These are phyloP conservation scores for Labroides dimidiatus DNA, from an alignment of 2,797 vertebrate species.

Conservation along the genomic window DNA sequence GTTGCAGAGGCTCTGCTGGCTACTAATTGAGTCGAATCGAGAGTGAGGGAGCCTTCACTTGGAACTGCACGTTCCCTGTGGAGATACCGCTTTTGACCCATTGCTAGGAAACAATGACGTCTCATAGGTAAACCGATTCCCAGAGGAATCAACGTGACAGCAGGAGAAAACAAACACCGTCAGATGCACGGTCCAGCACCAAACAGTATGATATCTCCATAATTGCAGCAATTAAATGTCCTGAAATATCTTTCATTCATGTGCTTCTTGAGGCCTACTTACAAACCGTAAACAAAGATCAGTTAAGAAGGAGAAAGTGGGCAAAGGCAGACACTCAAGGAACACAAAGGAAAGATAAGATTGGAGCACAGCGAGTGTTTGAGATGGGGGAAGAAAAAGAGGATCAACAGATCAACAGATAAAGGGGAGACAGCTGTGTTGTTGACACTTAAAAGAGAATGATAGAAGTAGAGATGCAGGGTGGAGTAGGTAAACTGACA, in stretches of 20 bases:
- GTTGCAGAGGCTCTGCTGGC: slow-evolving; percentile 13
- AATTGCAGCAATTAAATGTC: neutral
- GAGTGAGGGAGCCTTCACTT: slow-evolving; percentile 19
- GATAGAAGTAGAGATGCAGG: slow-evolving; percentile 48
- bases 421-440: slow-evolving; percentile 52
- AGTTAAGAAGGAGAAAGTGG: slow-evolving; percentile 35
- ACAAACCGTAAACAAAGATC: slow-evolving; percentile 52
- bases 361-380: slow-evolving; percentile 29
- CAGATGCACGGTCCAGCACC: slow-evolving; percentile 1
- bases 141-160: slow-evolving; percentile 19
- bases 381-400: slow-evolving; percentile 37
- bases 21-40: slow-evolving; percentile 43
- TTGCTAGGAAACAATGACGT: slow-evolving; percentile 48
- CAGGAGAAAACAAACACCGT: slow-evolving; percentile 13
- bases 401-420: slow-evolving; percentile 64
- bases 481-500: slow-evolving; percentile 50
- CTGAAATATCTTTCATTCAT: neutral
- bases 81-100: slow-evolving; percentile 35
- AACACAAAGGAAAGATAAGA: slow-evolving; percentile 59
- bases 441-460: slow-evolving; percentile 49
- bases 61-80: slow-evolving; percentile 6
- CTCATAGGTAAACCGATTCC: slow-evolving; percentile 21
- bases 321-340: slow-evolving; percentile 51
- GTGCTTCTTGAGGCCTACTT: slow-evolving; percentile 19
- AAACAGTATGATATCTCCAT: neutral